Evolutionary conservation across 2,113 vertebrate genomes (phyloP).

Genomic region (cat (Felis catus)): F.catus_Fca126_mat1.0 CM031424.1:24109001-24109500

Average conservation of each 20-base stretch:
- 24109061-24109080: constrained; percentile 71
- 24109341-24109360: not conserved
- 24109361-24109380: not conserved
- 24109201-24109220: constrained; percentile 76
- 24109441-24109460: not conserved
- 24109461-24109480: not conserved
- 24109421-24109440: not conserved
- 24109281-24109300: constrained; percentile 74
- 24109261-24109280: constrained; percentile 71
- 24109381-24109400: not conserved
- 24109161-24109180: constrained; percentile 77
- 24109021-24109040: constrained; percentile 62
- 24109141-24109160: constrained; percentile 79
- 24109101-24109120: constrained; percentile 73
- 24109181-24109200: constrained; percentile 75
- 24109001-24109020: constrained; percentile 41
- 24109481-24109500: not conserved
- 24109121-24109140: constrained; percentile 56
- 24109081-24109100: constrained; percentile 62
- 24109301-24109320: constrained; percentile 63
- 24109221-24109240: constrained; percentile 66
- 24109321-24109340: constrained; percentile 41
- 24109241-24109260: constrained; percentile 57
- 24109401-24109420: not conserved
- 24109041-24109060: constrained; percentile 57